Base-by-base conservation (phyloP, 1,140 invertebrate species). In the Plodia interpunctella region DNA sequence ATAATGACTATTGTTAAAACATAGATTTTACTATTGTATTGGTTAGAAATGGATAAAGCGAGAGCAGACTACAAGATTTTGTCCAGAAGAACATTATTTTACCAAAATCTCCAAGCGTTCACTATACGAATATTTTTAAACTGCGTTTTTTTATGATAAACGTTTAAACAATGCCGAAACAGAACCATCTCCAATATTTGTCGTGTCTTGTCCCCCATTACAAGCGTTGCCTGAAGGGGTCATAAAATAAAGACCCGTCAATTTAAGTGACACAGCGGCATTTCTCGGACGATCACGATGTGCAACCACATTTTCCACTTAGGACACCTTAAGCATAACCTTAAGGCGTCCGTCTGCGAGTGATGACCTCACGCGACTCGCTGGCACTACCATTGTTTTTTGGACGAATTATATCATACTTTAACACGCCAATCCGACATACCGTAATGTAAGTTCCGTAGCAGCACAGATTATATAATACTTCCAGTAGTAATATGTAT, bases 281-380 rank as follows among this genome's bases (percentile, higher is more conserved):
- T 78, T 68, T 78, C 62, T 44, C 38, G 10, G 38, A 15, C 38
- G 65, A 72, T 64, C 68, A 69, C 64, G 65, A 74, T 63, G 57
- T 49, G 30, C 49, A 58, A 51, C 35, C 53, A 50, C 49, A 62
- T 70, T 54, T 60, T 62, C 62, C 63, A 59, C 56, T 63, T 63
- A 61, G 51, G 59, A 60, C 59, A 66, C 68, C 64, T 54, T 55
- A 68, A 66, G 57, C 50, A 60, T 65, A 62, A 69, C 64, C 70
- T 66, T 66, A 54, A 62, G 63, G 66, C 64, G 38, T 44, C 10
- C 13, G 60, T 54, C 13, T 17, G 57, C 52, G 9, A 50, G 55
- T 68, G 70, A 66, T 35, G 44, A 66, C 62, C 62, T 57, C 73
- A 73, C 66, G 64, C 65, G 55, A 75, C n/a, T 38, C 38, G 55